Percentiles rank a stretch among this genome's conserved stretches.
Conservation (phyloP, 2,888 invertebrate species). For the Dasysyrphus tricinctus region DNA sequence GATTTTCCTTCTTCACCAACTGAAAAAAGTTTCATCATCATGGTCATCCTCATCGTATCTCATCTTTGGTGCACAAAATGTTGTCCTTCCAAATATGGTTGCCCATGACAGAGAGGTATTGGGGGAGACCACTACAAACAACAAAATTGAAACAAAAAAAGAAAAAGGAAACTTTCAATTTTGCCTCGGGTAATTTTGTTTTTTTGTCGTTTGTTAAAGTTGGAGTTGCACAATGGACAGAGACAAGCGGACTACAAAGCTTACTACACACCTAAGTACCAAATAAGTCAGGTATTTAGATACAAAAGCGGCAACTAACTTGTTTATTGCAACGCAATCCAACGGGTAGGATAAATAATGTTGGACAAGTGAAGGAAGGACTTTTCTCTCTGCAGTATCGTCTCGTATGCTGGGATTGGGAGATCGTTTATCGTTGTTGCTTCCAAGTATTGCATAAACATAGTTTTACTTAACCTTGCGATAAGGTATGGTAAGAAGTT, state of each 20-base stretch:
- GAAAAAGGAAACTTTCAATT: constrained; percentile 43
- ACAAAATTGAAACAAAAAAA: not conserved
- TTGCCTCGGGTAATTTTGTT: constrained; percentile 18
- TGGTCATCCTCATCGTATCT: constrained; percentile 25
- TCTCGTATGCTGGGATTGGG: not conserved
- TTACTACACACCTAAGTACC: constrained; percentile 22
- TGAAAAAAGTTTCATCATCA: constrained; percentile 2
- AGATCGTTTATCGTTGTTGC: not conserved
- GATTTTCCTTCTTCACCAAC: not conserved
- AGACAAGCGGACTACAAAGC: constrained; percentile 28
- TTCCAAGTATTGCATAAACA: constrained; percentile 7
- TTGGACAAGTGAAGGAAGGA: constrained; percentile 1
- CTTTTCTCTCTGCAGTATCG: not conserved
- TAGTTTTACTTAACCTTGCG: constrained; percentile 23
- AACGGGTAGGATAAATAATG: not conserved
- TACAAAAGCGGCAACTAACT: constrained; percentile 47
- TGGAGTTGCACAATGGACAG: constrained; percentile 50
- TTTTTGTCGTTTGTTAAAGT: constrained; percentile 17
- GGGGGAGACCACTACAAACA: not conserved
- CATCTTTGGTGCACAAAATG: constrained; percentile 42
- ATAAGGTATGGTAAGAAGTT: not conserved
- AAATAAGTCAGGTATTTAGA: constrained; percentile 56
- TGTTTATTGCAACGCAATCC: constrained; percentile 39
- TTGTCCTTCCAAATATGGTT: constrained; percentile 68
- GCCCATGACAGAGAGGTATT: constrained; percentile 5